Evolutionary conservation across 1,140 invertebrate genomes (phyloP), one percentile per base, ranked within the genome.

Genomic region (Oreohelix idahoensis): DNA sequence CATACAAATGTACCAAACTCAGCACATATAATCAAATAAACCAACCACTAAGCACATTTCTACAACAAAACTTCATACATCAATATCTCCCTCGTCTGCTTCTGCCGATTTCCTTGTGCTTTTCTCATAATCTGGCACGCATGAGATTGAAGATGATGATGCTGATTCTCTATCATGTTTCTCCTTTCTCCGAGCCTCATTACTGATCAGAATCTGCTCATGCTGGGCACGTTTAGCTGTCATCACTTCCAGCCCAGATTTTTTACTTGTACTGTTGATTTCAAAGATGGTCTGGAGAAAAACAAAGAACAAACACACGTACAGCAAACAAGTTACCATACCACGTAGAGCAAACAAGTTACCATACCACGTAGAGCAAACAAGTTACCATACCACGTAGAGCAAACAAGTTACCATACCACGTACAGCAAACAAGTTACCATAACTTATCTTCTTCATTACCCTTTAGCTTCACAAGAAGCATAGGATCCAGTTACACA

Each of bases 251-350:
- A 92, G 92, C 15, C 89, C 90, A 63, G 87, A 82, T 0, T 96
- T 96, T 84, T 97, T 96, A 79, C 95, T 95, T 81, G 96, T 96
- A 11, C 95, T 94, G 81, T 96, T 96, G 39, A 99, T 94, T 93
- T 99, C 98, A 93, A 99, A 98, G 88, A 99, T 96, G 17, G 97
- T 99, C 97, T 98, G 89, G 49, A 94, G 84, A 83, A 88, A 88
- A 23, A 73, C 8, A 45, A 15, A 45, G 15, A 45, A 45, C 15
- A 45, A 45, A 45, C n/a, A n/a, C n/a, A n/a, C n/a, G n/a, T n/a
- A n/a, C n/a, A n/a, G n/a, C n/a, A n/a, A n/a, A n/a, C n/a, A n/a
- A n/a, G n/a, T n/a, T n/a, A n/a, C n/a, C n/a, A n/a, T n/a, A n/a
- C n/a, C n/a, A n/a, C n/a, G n/a, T n/a, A n/a, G n/a, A n/a, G n/a